A percentile compares a stretch with the other conserved stretches of the same genome.
Evolutionary conservation across 2,888 invertebrate genomes (phyloP).

Genomic region (Papilio gigon): DNA sequence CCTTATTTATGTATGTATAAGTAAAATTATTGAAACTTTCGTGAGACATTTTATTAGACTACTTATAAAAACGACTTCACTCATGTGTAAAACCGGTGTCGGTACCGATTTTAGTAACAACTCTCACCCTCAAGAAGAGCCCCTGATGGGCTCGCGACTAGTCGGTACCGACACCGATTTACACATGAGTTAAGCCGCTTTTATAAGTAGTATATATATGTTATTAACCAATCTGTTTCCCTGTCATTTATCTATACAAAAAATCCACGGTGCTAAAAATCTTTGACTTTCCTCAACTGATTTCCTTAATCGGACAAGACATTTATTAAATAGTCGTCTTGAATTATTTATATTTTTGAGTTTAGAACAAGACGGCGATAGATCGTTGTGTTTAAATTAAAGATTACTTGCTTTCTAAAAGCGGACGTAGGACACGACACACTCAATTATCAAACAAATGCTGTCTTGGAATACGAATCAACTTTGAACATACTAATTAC

Average conservation of each 20-base stretch:
- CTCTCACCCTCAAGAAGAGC: too few species aligned
- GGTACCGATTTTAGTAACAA: too few species aligned
- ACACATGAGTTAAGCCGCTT: too few species aligned
- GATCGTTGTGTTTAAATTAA: not conserved
- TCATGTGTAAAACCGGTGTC: too few species aligned
- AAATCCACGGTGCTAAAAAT: not conserved
- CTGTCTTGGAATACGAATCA: not conserved
- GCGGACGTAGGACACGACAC: not conserved
- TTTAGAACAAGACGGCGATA: not conserved
- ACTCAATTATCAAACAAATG: not conserved
- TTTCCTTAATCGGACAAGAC: not conserved
- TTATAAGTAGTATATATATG: not conserved
- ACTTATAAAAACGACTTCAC: too few species aligned
- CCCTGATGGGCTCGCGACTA: too few species aligned
- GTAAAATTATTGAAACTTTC: too few species aligned
- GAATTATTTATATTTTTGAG: not conserved
- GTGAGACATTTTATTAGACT: too few species aligned
- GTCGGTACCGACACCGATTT: too few species aligned
- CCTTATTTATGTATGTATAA: too few species aligned
- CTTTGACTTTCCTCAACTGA: not conserved
- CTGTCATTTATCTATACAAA: not conserved
- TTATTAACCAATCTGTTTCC: not conserved
- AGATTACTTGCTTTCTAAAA: conserved; percentile 8
- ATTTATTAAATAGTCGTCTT: not conserved
- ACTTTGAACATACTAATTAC: not conserved